Conservation (phyloP, 1,140 invertebrate species). For the Alviniconcha marisindica region DNA sequence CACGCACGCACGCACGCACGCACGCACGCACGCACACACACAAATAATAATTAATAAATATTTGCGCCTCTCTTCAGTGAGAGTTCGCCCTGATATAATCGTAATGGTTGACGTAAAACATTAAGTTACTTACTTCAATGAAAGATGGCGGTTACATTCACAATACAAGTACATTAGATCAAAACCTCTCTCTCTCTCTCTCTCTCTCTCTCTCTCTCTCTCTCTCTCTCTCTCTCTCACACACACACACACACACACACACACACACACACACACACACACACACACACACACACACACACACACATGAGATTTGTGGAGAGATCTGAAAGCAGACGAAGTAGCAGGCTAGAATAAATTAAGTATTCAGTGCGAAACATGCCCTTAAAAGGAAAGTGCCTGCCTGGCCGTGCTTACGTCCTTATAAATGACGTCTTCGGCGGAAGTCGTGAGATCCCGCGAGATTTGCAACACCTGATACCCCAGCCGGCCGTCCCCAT, state of each 20-base stretch:
- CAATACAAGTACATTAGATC: too few species aligned
- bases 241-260: not conserved
- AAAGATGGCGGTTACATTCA: too few species aligned
- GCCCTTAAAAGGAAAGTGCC: not conserved
- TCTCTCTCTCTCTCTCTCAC: not conserved
- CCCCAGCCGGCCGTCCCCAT: conserved; percentile 18
- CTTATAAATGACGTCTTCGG: not conserved
- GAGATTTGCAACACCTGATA: conserved; percentile 22
- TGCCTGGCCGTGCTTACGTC: not conserved
- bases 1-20: not conserved
- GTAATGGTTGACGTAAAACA: too few species aligned
- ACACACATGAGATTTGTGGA: not conserved
- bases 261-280: not conserved
- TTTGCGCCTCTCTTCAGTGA: too few species aligned
- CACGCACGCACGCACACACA: too few species aligned
- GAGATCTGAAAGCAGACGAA: not conserved
- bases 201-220: too few species aligned
- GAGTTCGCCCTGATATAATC: too few species aligned
- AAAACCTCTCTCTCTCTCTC: too few species aligned
- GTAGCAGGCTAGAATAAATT: not conserved
- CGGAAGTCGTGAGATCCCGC: not conserved
- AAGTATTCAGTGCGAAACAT: not conserved
- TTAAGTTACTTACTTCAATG: too few species aligned
- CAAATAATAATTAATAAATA: too few species aligned
- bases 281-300: not conserved